Percentiles rank a stretch among this genome's conserved stretches.
Conservation (phyloP, 2,797 vertebrate species). For the Xenopus petersii region DNA sequence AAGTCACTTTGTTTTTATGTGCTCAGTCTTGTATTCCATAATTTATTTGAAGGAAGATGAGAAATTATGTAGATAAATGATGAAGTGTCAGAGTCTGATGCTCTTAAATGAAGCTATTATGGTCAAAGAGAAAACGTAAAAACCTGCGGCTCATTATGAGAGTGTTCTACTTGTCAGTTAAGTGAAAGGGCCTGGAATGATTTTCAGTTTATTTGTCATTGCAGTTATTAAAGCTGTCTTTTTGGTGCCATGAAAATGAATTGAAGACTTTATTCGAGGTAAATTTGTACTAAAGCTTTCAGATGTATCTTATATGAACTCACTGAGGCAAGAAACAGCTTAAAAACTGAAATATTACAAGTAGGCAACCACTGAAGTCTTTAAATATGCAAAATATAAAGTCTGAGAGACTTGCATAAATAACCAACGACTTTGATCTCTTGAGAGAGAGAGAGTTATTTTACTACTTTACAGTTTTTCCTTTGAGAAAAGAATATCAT, state of each 20-base stretch:
- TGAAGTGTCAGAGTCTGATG: constrained; percentile 83
- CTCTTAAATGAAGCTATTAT: constrained; percentile 90
- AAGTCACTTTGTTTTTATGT: constrained; percentile 84
- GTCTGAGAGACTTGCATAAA: constrained; percentile 60
- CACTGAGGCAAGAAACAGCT: constrained; percentile 83
- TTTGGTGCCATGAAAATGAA: constrained; percentile 82
- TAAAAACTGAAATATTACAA: constrained; percentile 78
- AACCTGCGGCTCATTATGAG: constrained; percentile 82
- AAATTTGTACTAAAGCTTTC: constrained; percentile 83
- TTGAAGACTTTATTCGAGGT: constrained; percentile 80
- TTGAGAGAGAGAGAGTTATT: constrained; percentile 48
- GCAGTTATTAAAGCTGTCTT: constrained; percentile 87
- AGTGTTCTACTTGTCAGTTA: constrained; percentile 85
- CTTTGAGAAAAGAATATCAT: too few species aligned
- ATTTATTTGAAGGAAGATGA: constrained; percentile 88
- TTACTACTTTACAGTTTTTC: constrained; percentile 50
- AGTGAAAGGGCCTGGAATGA: constrained; percentile 83
- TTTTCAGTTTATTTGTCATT: constrained; percentile 89
- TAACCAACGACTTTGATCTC: constrained; percentile 61
- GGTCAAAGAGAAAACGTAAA: constrained; percentile 79
- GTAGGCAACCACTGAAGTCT: constrained; percentile 63
- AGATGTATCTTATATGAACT: constrained; percentile 83
- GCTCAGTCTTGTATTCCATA: constrained; percentile 85
- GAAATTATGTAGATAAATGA: constrained; percentile 91
- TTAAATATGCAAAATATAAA: constrained; percentile 61